phyloP scores from a whole-genome alignment of 2,113 vertebrate species.

The Callocephalon fimbriatum region DNA sequence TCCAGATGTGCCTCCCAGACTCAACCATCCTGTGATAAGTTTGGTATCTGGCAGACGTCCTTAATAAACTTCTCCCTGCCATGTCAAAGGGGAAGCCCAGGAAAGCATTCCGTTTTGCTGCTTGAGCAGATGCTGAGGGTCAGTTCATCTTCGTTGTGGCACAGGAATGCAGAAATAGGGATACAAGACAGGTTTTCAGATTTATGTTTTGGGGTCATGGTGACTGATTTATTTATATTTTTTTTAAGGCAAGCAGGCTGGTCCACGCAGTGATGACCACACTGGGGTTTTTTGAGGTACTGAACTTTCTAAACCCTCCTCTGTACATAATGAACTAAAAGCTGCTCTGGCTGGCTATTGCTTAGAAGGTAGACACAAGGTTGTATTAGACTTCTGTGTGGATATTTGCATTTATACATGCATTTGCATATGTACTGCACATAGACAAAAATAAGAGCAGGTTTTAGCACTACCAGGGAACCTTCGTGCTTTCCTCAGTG shows the following conservation, averaged over 20 bases:
- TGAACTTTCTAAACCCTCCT: neutral
- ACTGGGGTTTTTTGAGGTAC: neutral
- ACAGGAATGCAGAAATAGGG: neutral
- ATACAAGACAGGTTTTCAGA: neutral
- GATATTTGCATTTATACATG: neutral
- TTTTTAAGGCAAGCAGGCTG: neutral
- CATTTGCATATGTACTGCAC: neutral
- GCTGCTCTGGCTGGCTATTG: conserved; percentile 20
- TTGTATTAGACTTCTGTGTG: neutral
- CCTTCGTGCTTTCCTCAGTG: neutral
- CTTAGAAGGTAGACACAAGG: conserved; percentile 26
- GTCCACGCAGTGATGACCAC: neutral
- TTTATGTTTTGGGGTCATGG: neutral
- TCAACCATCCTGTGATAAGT: neutral
- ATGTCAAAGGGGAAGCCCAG: neutral
- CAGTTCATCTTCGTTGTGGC: neutral
- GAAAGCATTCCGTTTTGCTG: neutral
- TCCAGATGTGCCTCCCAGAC: neutral
- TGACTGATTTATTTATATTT: neutral
- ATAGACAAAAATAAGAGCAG: neutral
- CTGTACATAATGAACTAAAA: conserved; percentile 36
- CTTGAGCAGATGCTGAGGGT: neutral
- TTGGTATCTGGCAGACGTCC: neutral
- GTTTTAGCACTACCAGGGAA: neutral
- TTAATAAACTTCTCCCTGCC: neutral